These are phyloP conservation scores for Arenaria interpres DNA, from an alignment of 2,113 vertebrate genomes.

Conservation along the genomic window DNA sequence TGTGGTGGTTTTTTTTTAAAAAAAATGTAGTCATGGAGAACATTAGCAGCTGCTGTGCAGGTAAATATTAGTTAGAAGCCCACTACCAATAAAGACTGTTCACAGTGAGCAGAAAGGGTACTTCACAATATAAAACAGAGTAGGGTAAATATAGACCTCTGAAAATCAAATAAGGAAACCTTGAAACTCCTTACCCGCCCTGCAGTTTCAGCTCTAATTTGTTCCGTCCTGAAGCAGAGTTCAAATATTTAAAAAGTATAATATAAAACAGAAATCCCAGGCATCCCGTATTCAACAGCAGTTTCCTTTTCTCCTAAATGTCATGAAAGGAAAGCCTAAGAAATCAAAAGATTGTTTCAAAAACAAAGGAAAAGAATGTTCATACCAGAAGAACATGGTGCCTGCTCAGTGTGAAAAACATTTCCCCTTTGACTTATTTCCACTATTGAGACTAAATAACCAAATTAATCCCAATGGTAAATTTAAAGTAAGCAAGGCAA, in stretches of 20 bases:
- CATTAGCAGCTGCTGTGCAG: not conserved
- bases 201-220: constrained; percentile 51
- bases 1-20: not conserved
- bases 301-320: constrained; percentile 59
- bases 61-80: not conserved
- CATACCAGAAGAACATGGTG: constrained; percentile 19
- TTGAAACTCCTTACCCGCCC: constrained; percentile 42
- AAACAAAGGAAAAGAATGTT: constrained; percentile 65
- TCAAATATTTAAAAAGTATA: constrained; percentile 61
- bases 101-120: constrained; percentile 4
- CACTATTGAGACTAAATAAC: constrained; percentile 41
- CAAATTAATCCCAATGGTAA: constrained; percentile 5
- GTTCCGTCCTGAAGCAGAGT: constrained; percentile 45
- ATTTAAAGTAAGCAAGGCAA: constrained; percentile 39
- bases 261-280: constrained; percentile 61
- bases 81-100: constrained; percentile 14
- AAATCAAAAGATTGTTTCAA: constrained; percentile 59
- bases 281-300: constrained; percentile 40
- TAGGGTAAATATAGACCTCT: constrained; percentile 42
- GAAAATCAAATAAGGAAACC: constrained; percentile 63
- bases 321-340: constrained; percentile 55
- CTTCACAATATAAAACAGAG: not conserved
- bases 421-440: constrained; percentile 61
- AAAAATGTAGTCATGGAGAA: not conserved
- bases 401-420: constrained; percentile 32